Evolutionary conservation across 2,113 vertebrate species (phyloP).

Genomic region (Corythaeola cristata): DNA sequence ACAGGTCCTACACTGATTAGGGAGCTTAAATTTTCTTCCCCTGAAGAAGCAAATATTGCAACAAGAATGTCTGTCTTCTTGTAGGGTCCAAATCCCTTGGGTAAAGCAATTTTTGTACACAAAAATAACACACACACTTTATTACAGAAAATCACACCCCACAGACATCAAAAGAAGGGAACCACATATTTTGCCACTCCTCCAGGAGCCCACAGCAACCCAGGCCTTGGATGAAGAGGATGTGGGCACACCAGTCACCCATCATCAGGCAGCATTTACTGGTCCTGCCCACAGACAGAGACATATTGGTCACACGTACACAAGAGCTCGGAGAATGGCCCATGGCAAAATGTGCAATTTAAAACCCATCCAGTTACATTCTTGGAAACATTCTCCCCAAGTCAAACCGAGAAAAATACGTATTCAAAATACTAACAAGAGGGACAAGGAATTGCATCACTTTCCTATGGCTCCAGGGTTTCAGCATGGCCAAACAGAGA

Average conservation of each 20-base stretch:
- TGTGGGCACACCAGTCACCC: conserved; percentile 10
- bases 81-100: background rate
- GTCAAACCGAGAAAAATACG: background rate
- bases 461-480: background rate
- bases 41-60: background rate
- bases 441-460: background rate
- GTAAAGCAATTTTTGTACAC: background rate
- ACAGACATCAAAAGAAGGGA: background rate
- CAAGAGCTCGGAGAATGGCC: background rate
- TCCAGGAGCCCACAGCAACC: background rate
- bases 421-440: background rate
- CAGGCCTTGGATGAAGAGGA: conserved; percentile 11
- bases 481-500: background rate
- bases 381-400: background rate
- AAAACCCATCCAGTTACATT: conserved; percentile 18
- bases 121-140: background rate
- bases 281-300: background rate
- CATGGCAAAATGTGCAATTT: background rate
- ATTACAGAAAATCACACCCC: conserved; percentile 14
- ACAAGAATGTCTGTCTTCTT: background rate
- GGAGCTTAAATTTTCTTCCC: background rate
- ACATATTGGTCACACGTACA: fast-evolving
- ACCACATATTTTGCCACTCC: background rate
- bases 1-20: background rate
- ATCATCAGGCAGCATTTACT: background rate